A percentile compares a stretch with the other conserved stretches of the same genome.
Evolutionary conservation across 1,140 invertebrate genomes (phyloP).

Genomic region (Odontomachus brunneus): DNA sequence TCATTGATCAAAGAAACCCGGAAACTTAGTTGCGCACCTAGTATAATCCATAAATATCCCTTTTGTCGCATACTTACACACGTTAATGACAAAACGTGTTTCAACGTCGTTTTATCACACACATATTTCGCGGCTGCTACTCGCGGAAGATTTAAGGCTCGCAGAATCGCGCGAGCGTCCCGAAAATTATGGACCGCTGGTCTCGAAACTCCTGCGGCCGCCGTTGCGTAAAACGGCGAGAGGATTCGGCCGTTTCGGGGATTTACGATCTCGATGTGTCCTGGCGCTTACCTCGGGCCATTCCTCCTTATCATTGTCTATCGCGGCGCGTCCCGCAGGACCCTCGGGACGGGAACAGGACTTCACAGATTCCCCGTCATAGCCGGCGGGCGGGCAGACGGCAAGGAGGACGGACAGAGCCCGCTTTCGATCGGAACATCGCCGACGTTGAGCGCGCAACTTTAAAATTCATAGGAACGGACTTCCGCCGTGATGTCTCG

Average conservation of each 20-base stretch:
- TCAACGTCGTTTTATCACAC: not conserved
- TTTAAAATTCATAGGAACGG: slow-evolving; percentile 51
- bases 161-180: not conserved
- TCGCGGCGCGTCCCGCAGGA: slow-evolving; percentile 40
- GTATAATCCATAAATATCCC: not conserved
- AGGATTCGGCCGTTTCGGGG: slow-evolving; percentile 55
- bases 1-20: no score
- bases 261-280: slow-evolving; percentile 68
- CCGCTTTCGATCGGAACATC: slow-evolving; percentile 33
- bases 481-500: not conserved
- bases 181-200: slow-evolving; percentile 52
- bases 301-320: slow-evolving; percentile 72
- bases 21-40: no score
- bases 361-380: slow-evolving; percentile 34
- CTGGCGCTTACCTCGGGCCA: slow-evolving; percentile 49
- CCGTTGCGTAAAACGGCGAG: slow-evolving; percentile 35
- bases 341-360: slow-evolving; percentile 31
- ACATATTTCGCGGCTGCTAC: not conserved
- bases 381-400: not conserved
- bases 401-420: no score
- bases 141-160: not conserved
- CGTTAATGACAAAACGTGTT: slow-evolving; percentile 1
- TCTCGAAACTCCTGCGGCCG: slow-evolving; percentile 36
- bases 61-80: not conserved
- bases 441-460: slow-evolving; percentile 1